Evolutionary conservation across 2,888 invertebrate species (phyloP).

Genomic region (Oeneis ivallda): DNA sequence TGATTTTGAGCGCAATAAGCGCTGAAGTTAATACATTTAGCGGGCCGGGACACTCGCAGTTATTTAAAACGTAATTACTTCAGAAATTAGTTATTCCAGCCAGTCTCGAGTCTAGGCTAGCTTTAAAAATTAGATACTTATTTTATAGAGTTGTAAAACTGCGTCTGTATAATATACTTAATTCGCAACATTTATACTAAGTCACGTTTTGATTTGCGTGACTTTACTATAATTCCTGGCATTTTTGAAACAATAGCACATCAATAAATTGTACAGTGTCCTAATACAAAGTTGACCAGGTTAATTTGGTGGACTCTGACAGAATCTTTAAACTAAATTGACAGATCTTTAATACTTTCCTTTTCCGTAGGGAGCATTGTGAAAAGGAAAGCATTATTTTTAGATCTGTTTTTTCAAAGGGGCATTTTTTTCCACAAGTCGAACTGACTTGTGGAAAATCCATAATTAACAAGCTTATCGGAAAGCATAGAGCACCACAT

Average conservation of each 20-base stretch:
- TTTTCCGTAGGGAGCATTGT: too few species aligned
- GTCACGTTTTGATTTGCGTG: constrained; percentile 1
- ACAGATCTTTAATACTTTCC: too few species aligned
- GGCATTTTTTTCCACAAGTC: too few species aligned
- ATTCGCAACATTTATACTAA: neutral
- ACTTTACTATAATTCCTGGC: neutral
- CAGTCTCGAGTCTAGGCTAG: constrained; percentile 15
- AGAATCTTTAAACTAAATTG: too few species aligned
- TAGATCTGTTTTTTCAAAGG: too few species aligned
- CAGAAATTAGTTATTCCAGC: constrained; percentile 38
- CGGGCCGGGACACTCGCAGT: constrained; percentile 40
- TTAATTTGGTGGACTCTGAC: too few species aligned
- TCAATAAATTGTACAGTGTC: too few species aligned
- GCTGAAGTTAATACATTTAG: constrained; percentile 46
- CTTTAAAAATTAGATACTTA: constrained; percentile 19
- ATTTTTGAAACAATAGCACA: neutral
- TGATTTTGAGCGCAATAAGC: constrained; percentile 70
- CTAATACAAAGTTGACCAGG: too few species aligned
- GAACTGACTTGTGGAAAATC: too few species aligned
- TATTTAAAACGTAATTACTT: constrained; percentile 65
- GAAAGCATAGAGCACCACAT: too few species aligned
- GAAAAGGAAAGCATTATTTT: too few species aligned
- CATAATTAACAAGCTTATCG: too few species aligned
- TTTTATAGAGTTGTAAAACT: neutral
- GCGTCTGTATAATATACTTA: neutral